phyloP scores from a whole-genome alignment of 2,888 invertebrate species.

The Stegophylla sp. region DNA sequence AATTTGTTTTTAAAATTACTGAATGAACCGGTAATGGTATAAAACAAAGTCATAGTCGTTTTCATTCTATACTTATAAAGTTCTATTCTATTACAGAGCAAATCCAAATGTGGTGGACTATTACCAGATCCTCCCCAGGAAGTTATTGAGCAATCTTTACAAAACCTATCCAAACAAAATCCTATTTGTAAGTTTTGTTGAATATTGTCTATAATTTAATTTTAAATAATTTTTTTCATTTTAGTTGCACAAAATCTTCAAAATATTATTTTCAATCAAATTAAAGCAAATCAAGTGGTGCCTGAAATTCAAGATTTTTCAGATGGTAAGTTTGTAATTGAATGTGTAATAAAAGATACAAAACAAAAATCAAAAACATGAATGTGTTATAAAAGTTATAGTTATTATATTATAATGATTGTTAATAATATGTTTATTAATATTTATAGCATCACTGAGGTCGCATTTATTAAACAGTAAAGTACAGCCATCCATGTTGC shows the following conservation, averaged over 20 bases:
- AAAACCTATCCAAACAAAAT: slow-evolving; percentile 67
- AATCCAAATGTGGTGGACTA: slow-evolving; percentile 63
- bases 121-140: slow-evolving; percentile 66
- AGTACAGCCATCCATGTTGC: slow-evolving; percentile 33
- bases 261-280: slow-evolving; percentile 65
- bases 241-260: slow-evolving; percentile 66
- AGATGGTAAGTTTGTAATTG: slow-evolving; percentile 21
- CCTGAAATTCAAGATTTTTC: slow-evolving; percentile 53
- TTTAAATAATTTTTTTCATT: slow-evolving; percentile 54
- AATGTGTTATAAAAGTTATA: too few relatives aligned
- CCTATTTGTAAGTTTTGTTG: slow-evolving; percentile 65
- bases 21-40: slow-evolving; percentile 64
- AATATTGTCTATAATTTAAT: background rate
- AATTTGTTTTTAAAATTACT: slow-evolving; percentile 67
- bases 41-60: background rate
- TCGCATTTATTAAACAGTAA: slow-evolving; percentile 31
- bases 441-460: slow-evolving; percentile 33
- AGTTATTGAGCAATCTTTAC: slow-evolving; percentile 66
- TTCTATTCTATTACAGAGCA: slow-evolving; percentile 13
- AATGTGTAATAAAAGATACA: background rate
- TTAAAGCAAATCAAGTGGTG: slow-evolving; percentile 64
- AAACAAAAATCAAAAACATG: too few relatives aligned
- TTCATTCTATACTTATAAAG: background rate
- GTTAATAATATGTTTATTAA: background rate
- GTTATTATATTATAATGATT: background rate